Percentiles rank a stretch among this genome's conserved stretches.
Conservation (phyloP, 2,888 invertebrate genomes). For the Schizaphis graminum region DNA sequence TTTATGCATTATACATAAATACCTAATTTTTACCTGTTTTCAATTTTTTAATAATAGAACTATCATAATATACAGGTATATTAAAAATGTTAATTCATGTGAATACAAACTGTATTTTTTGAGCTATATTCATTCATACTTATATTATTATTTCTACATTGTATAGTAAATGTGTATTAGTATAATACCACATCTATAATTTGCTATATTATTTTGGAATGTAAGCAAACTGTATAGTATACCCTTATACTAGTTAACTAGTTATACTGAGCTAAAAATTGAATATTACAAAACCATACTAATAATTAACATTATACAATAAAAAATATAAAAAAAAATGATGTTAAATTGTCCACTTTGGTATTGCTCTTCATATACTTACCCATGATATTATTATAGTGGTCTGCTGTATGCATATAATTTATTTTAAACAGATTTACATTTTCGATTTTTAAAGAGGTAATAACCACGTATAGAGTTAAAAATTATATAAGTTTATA, state of each 20-base stretch:
- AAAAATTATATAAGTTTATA: background rate
- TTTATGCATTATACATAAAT: background rate
- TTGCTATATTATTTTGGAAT: background rate
- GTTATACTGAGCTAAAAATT: background rate
- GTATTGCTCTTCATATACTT: background rate
- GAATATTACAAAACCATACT: background rate
- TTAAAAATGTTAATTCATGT: background rate
- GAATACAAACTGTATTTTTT: background rate
- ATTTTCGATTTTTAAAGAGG: background rate
- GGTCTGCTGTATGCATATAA: background rate
- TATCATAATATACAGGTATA: background rate
- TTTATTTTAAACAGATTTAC: background rate
- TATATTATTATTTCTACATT: background rate
- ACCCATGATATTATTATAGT: background rate
- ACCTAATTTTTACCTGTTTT: background rate
- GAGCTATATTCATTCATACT: background rate
- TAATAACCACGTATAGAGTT: background rate
- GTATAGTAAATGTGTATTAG: background rate
- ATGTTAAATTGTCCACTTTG: background rate
- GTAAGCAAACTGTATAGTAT: background rate
- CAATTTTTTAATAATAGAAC: background rate
- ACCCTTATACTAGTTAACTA: background rate
- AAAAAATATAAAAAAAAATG: background rate
- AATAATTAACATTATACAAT: background rate
- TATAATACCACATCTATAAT: background rate